Percentiles rank a stretch among this genome's conserved stretches.
Evolutionary conservation across 2,797 vertebrate genomes (phyloP).

Genomic region (Gymnothorax javanicus): DNA sequence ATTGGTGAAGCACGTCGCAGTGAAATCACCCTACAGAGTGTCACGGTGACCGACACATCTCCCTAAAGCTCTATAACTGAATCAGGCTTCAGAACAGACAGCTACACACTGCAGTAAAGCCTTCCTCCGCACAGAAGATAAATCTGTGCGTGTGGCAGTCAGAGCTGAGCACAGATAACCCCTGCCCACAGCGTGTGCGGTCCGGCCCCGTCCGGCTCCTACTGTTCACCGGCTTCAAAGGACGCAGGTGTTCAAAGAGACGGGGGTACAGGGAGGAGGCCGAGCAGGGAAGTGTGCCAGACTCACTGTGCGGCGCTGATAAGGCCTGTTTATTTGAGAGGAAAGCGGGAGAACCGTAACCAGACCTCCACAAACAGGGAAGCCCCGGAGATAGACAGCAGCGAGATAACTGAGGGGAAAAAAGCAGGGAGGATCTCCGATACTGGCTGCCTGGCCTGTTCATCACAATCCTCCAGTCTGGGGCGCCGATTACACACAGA

Average conservation of each 20-base stretch:
- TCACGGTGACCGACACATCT: not conserved
- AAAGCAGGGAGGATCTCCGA: not conserved
- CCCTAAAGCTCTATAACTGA: not conserved
- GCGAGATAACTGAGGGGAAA: not conserved
- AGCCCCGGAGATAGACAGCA: not conserved
- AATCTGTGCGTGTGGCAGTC: not conserved
- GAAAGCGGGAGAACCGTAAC: too few species aligned
- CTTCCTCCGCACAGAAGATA: conserved; percentile 5
- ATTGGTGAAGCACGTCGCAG: not conserved
- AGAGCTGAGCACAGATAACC: not conserved
- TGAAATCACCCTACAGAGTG: not conserved
- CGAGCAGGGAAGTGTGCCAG: conserved; percentile 25
- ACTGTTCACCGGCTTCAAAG: not conserved
- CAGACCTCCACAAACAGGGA: not conserved
- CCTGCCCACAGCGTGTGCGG: not conserved
- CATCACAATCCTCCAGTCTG: not conserved
- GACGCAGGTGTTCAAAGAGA: not conserved
- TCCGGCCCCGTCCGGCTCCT: not conserved
- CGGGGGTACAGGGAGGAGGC: not conserved
- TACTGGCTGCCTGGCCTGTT: not conserved
- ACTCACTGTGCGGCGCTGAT: conserved; percentile 43
- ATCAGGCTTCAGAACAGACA: not conserved
- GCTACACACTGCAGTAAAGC: conserved; percentile 21
- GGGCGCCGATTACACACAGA: not conserved
- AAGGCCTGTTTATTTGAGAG: conserved; percentile 25